Percentiles rank a stretch among this genome's conserved stretches.
phyloP scores from a whole-genome alignment of 1,140 invertebrate species.

The Drosophila sturtevanti region DNA sequence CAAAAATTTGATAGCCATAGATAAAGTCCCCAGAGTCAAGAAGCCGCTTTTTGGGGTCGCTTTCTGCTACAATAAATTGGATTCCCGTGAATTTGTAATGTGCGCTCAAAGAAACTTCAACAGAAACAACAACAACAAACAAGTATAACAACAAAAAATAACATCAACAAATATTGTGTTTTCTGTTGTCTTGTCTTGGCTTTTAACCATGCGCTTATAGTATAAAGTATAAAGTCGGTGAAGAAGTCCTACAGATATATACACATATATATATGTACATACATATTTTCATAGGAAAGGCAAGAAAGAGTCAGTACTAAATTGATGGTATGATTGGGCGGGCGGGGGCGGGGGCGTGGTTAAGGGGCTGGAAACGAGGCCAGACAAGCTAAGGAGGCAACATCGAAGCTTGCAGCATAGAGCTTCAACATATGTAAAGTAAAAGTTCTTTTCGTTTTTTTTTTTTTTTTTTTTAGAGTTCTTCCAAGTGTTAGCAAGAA shows the following conservation, averaged over 20 bases:
- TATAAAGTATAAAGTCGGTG: neutral
- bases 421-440: slow-evolving; percentile 52
- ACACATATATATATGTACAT: slow-evolving; percentile 21
- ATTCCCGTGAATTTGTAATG: slow-evolving; percentile 77
- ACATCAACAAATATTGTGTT: slow-evolving; percentile 50
- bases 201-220: slow-evolving; percentile 26
- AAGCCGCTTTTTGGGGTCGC: slow-evolving; percentile 27
- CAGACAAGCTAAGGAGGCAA: slow-evolving; percentile 35
- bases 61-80: slow-evolving; percentile 69
- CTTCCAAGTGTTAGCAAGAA: slow-evolving; percentile 15
- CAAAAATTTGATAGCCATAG: slow-evolving; percentile 61
- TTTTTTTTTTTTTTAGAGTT: slow-evolving; percentile 2
- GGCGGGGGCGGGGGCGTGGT: no score
- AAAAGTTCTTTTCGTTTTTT: slow-evolving; percentile 28
- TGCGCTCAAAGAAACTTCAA: slow-evolving; percentile 68
- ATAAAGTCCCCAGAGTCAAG: slow-evolving; percentile 44
- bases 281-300: slow-evolving; percentile 60
- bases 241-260: slow-evolving; percentile 17
- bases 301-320: slow-evolving; percentile 23
- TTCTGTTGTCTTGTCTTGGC: slow-evolving; percentile 32
- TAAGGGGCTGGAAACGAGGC: slow-evolving; percentile 23
- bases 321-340: no score
- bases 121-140: slow-evolving; percentile 42
- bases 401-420: slow-evolving; percentile 1
- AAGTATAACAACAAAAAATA: slow-evolving; percentile 35